Evolutionary conservation across 2,888 invertebrate species (phyloP).

Genomic region (Xanthorhoe designata): DNA sequence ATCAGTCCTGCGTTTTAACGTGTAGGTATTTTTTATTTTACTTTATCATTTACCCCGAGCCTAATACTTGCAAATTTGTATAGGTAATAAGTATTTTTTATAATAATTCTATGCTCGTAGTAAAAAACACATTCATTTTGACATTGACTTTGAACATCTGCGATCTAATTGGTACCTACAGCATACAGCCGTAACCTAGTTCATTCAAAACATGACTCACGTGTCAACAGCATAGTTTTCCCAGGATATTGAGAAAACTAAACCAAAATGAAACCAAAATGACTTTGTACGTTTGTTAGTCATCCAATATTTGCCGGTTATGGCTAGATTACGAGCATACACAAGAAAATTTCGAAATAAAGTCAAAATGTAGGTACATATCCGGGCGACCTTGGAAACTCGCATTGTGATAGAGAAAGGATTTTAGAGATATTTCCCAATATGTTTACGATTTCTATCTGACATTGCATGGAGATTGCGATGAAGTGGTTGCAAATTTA

Average conservation of each 20-base stretch:
- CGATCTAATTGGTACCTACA: constrained; percentile 1
- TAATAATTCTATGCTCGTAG: background rate
- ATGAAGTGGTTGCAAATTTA: background rate
- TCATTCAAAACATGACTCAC: constrained; percentile 13
- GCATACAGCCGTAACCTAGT: constrained; percentile 7
- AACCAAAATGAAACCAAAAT: constrained; percentile 27
- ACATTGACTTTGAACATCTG: constrained; percentile 15
- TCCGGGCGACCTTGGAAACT: constrained; percentile 29
- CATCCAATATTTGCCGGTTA: constrained; percentile 19
- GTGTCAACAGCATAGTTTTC: background rate
- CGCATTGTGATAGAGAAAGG: constrained; percentile 28
- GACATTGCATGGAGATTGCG: constrained; percentile 18
- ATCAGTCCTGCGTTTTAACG: no score
- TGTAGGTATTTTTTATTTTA: no score
- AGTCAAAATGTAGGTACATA: constrained; percentile 13
- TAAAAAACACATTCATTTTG: background rate
- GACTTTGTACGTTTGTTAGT: constrained; percentile 17
- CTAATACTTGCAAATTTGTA: no score
- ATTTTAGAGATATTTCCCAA: constrained; percentile 23
- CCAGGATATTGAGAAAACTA: constrained; percentile 26
- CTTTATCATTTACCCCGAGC: no score
- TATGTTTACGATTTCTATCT: constrained; percentile 29
- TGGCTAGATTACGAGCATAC: constrained; percentile 9
- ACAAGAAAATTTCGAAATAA: constrained; percentile 20
- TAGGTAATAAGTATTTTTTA: no score